Evolutionary conservation across 2,113 vertebrate genomes (phyloP).

Genomic region (Myocastor coypus): DNA sequence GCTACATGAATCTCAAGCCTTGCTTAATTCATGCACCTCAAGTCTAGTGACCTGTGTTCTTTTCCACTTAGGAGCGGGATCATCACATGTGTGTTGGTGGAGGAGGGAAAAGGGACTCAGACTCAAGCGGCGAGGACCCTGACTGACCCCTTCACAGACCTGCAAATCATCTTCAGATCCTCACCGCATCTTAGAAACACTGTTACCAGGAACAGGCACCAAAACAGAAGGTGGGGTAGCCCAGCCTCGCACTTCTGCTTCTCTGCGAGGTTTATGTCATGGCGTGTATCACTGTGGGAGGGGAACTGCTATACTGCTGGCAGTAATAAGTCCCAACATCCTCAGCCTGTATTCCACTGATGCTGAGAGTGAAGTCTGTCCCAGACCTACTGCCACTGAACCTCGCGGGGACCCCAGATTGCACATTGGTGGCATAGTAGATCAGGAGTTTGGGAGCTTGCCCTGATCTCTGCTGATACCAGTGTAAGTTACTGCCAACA

Average conservation of each 20-base stretch:
- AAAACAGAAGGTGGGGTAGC: neutral
- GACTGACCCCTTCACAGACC: neutral
- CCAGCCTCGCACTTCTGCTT: neutral
- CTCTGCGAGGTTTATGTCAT: neutral
- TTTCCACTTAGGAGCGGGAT: neutral
- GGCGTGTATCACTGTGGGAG: neutral
- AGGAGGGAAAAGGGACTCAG: neutral
- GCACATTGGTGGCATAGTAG: neutral
- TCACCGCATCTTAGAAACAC: neutral
- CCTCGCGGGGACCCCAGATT: neutral
- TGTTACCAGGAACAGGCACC: neutral
- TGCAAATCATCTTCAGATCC: neutral
- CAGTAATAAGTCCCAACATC: neutral
- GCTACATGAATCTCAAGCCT: too few relatives aligned
- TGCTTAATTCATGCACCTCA: too few relatives aligned
- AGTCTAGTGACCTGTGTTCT: neutral
- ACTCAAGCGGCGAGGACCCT: neutral
- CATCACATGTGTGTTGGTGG: neutral
- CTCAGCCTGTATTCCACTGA: neutral
- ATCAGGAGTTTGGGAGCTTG: neutral
- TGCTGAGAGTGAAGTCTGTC: neutral
- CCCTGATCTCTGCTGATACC: neutral
- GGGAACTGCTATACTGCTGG: neutral
- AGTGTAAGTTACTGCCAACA: neutral
- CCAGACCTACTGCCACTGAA: neutral